A percentile compares a stretch with the other conserved stretches of the same genome.
Evolutionary conservation across 2,113 vertebrate genomes (phyloP).

Genomic region (Podiceps cristatus): DNA sequence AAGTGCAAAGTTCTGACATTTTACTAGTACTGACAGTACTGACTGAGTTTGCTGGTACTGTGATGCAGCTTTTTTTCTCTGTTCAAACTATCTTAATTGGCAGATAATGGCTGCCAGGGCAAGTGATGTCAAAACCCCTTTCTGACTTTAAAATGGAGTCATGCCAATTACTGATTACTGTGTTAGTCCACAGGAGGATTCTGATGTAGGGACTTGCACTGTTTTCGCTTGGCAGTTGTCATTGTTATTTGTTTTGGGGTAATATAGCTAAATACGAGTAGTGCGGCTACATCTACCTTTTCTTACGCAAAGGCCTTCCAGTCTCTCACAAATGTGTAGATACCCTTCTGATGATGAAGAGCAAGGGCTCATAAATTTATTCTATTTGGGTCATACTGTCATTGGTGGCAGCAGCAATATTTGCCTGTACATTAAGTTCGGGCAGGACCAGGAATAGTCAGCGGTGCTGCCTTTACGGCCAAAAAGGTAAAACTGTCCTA

Average conservation of each 20-base stretch:
- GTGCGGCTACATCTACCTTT: not conserved
- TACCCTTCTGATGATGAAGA: not conserved
- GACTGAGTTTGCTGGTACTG: not conserved
- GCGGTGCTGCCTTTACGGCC: not conserved
- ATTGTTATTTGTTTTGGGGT: not conserved
- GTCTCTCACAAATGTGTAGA: not conserved
- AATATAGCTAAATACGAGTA: not conserved
- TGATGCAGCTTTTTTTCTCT: not conserved
- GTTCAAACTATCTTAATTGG: not conserved
- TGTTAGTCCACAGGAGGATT: not conserved
- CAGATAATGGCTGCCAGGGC: not conserved
- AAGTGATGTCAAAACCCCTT: not conserved
- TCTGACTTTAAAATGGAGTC: not conserved
- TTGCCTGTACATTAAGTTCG: not conserved
- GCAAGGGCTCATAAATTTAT: not conserved
- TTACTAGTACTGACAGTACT: not conserved
- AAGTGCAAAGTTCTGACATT: not conserved
- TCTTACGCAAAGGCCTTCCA: not conserved
- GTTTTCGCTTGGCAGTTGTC: not conserved
- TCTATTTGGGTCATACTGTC: not conserved
- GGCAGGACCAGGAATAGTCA: not conserved
- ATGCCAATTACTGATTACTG: not conserved
- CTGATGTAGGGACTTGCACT: rapidly evolving
- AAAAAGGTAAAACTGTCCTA: not conserved
- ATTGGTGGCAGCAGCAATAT: not conserved